Base-by-base conservation (phyloP, 2,113 vertebrate species). In the Rana temporaria region DNA sequence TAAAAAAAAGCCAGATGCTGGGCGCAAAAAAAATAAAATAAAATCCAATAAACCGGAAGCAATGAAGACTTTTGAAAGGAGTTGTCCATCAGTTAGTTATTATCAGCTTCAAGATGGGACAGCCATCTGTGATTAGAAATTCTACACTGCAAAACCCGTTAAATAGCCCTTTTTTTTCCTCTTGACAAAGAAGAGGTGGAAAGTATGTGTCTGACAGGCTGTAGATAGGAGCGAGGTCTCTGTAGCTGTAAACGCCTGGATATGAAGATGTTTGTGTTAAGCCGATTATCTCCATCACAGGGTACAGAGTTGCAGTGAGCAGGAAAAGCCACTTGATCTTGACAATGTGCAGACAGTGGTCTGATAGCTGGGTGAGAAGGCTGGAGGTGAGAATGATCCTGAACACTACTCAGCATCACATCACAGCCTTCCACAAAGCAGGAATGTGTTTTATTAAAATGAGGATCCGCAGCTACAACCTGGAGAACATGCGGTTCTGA, bases 311-410 rank as follows among this genome's bases (percentile, higher is more conserved):
- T 32, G 19, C 30, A 75, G 55, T 0, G 22, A 38, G 26, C 71
- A 38, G 56, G 32, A 20, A 62, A 18, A 38, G 38, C 19, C 32
- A 62, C 72, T 75, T 75, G 72, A 75, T 75, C 53, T 57, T 75
- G 72, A 75, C 72, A 62, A 75, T 75, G 72, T 75, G 72, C 72
- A 75, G 72, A 75, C 72, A 62, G 72, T 6, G 56, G 34, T 15
- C 4, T 75, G 72, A 60, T 42, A 62, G 48, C 68, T 24, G 14
- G 53, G 69, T 19, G 26, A 71, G 56, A 18, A 57, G 53, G 56
- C 72, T 32, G 56, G 30, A 75, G 72, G 72, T 60, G 72, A 60
- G 72, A 62, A 34, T 75, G 72, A 75, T 75, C 30, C 72, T 60
- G 22, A 75, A 75, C 72, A 75, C 56, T 38, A 19, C 56, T 30